Base-by-base conservation (phyloP, 1,140 invertebrate species). In the Leptestheria dahalacensis region DNA sequence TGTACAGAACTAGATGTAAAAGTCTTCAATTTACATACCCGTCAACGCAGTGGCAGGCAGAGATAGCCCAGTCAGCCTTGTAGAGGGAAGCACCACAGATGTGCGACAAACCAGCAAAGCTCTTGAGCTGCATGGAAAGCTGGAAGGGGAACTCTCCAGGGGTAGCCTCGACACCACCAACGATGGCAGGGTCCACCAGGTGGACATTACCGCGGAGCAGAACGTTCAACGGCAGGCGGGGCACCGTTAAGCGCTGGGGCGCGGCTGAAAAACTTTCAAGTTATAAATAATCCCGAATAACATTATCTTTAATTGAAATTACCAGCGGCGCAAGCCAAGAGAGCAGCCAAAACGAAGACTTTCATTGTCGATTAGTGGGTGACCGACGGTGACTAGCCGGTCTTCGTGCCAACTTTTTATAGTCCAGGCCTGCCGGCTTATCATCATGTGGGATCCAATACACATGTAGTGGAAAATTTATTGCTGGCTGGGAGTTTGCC, bases 11-110 rank as follows among this genome's bases (percentile, higher is more conserved):
- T n/a, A n/a, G n/a, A n/a, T n/a, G 18, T 2, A 25, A 23, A 3
- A n/a, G 20, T n/a, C 18, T 41, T 26, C 6, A 15, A 26, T 57
- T 3, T 41, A 24, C 54, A 61, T 73, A 73, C 66, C 72, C 66
- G 52, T 71, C 71, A 20, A 77, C 73, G 62, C 83, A 85, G 67
- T 85, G 83, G 1, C 71, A 82, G 0, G 82, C 82, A 0, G 82
- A 82, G 2, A 84, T 15, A 1, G 82, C 73, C 65, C 73, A 79
- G 2, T 75, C 65, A 18, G 71, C 59, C 10, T 70, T 72, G 18
- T 84, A 74, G 57, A 85, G 77, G 46, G 77, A 75, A 2, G 79
- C 82, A 0, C 81, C 82, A 62, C 82, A 85, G 52, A 76, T 73
- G 63, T 80, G 81, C 20, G 24, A 48, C 9, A 18, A 3, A 15